These are phyloP conservation scores for Oreochromis mossambicus DNA, from an alignment of 2,797 vertebrate species.

Conservation along the genomic window DNA sequence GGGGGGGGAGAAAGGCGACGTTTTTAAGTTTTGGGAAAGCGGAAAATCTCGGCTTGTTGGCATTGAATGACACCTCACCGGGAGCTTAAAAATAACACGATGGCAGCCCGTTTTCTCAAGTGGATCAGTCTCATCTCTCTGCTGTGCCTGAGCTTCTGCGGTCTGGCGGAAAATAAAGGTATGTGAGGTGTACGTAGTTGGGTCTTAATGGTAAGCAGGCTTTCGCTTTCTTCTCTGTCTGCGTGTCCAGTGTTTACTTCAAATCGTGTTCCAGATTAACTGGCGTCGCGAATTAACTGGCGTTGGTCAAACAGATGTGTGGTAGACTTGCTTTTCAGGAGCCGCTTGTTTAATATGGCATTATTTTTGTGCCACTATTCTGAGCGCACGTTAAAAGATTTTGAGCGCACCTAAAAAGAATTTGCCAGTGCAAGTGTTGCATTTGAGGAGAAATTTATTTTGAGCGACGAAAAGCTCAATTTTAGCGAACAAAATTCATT, in stretches of 20 bases:
- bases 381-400: too few species aligned
- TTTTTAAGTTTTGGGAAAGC: not conserved
- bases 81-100: constrained; percentile 40
- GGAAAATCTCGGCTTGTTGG: constrained; percentile 12
- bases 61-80: constrained; percentile 61
- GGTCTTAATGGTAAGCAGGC: not conserved
- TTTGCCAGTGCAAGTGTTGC: too few species aligned
- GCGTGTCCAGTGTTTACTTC: not conserved
- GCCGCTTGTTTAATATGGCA: too few species aligned
- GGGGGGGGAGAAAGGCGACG: not conserved
- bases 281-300: too few species aligned
- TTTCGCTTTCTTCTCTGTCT: not conserved
- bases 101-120: constrained; percentile 57
- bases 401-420: too few species aligned
- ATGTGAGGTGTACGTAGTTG: constrained; percentile 22
- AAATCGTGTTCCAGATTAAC: not conserved
- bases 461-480: too few species aligned
- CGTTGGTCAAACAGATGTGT: too few species aligned
- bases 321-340: too few species aligned
- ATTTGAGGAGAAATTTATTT: too few species aligned
- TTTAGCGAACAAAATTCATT: too few species aligned
- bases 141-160: constrained; percentile 53
- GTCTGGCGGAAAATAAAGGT: constrained; percentile 76
- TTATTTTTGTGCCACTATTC: too few species aligned
- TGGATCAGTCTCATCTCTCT: constrained; percentile 66